phyloP scores from a whole-genome alignment of 2,113 vertebrate genomes.

The Perca fluviatilis region DNA sequence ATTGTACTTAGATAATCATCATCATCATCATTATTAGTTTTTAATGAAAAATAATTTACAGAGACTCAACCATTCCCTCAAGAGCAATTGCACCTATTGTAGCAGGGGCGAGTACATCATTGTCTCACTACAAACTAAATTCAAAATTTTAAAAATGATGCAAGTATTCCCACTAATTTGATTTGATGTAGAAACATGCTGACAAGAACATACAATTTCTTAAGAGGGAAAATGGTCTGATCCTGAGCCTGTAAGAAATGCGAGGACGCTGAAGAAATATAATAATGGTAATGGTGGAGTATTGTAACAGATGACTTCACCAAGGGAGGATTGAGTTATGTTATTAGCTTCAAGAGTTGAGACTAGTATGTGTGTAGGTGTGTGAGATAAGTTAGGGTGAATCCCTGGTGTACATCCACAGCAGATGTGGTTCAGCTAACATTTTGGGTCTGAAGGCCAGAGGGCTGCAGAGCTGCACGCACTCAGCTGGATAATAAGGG shows the following conservation, averaged over 20 bases:
- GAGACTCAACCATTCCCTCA: no score
- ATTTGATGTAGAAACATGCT: background rate
- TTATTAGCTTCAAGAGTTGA: background rate
- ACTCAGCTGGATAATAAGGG: constrained; percentile 42
- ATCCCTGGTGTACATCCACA: constrained; percentile 15
- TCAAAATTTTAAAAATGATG: no score
- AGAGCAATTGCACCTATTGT: no score
- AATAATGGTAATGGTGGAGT: background rate
- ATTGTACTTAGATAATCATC: no score
- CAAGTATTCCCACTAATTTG: background rate
- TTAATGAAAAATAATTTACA: no score
- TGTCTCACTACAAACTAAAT: no score
- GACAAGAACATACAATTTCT: background rate
- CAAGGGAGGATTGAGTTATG: background rate
- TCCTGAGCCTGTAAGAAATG: background rate
- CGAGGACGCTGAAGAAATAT: background rate
- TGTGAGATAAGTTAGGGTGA: background rate
- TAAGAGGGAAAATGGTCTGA: background rate
- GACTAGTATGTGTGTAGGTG: background rate
- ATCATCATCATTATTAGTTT: no score
- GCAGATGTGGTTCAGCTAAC: constrained; percentile 25
- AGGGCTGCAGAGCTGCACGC: constrained; percentile 28
- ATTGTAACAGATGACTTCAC: constrained; percentile 3
- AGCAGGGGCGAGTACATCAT: no score
- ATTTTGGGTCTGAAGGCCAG: constrained; percentile 37